Base-by-base conservation (phyloP, 2,797 vertebrate genomes). In the Karalla daura region DNA sequence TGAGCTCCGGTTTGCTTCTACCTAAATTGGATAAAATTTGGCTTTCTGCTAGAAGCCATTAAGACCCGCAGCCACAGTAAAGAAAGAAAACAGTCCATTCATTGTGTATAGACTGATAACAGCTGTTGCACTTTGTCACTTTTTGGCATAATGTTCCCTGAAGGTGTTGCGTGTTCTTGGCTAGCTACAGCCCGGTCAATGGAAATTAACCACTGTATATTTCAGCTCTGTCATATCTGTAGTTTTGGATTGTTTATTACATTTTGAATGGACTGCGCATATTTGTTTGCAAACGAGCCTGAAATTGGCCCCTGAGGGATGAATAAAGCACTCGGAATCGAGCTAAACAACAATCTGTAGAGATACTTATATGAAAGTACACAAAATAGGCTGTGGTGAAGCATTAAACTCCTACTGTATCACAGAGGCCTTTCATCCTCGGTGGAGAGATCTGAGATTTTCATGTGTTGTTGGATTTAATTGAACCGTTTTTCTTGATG, bases 401-500 rank as follows among this genome's bases (percentile, higher is more conserved):
- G 49, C 35, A 43, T 30, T 40, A 20, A 18, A 50, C 24, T 27
- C 21, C 11, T 7, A 37, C 15, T 49, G 28, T 18, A n/a, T 54
- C 25, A 20, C 15, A 18, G 24, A 40, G 15, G 20, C 12, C 9
- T 50, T 33, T 36, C 27, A 20, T 58, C 17, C 28, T 51, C 25
- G 13, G 1, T 41, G 39, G 32, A 45, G 50, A 49, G 18, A 69
- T 56, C 25, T 2, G 12, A 15, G 63, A 28, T 51, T 73, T 76
- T 35, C 67, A 50, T 65, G 43, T 37, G 40, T 0, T 24, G 27
- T 58, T 64, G 50, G 28, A 61, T 63, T 79, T 52, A 55, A 67
- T 24, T 51, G 9, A 67, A 51, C 55, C 35, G 36, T 69, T 53
- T 64, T 3, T 58, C 39, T 74, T 68, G 13, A 37, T 30, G 35